These are phyloP conservation scores for Globodera rostochiensis DNA, from an alignment of 1,140 invertebrate genomes.

Conservation along the genomic window DNA sequence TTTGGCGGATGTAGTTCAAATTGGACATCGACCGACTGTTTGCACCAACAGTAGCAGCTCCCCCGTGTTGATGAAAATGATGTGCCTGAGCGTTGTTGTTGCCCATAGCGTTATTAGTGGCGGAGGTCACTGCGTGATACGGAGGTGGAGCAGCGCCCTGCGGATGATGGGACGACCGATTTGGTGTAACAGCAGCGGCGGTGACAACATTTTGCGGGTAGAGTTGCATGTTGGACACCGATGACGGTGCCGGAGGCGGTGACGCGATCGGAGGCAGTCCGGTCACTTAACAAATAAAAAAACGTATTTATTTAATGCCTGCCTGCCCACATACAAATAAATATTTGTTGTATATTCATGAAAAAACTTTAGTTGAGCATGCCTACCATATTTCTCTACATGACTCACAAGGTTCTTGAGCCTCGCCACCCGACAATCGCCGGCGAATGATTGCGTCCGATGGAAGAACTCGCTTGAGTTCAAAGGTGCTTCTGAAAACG, in stretches of 20 bases:
- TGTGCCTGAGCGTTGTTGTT: constrained; percentile 30
- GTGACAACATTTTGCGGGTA: constrained; percentile 2
- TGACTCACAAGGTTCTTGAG: not conserved
- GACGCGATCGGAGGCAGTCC: constrained; percentile 5
- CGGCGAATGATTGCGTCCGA: constrained; percentile 35
- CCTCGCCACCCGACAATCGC: not conserved
- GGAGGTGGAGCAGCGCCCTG: constrained; percentile 8
- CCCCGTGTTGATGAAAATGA: not conserved
- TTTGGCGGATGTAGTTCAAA: constrained; percentile 15
- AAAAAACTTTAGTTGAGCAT: too few relatives aligned
- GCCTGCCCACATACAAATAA: too few relatives aligned
- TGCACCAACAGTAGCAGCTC: constrained; percentile 19
- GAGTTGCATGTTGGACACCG: not conserved
- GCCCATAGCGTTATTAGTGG: not conserved
- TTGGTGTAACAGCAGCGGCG: not conserved
- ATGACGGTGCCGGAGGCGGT: not conserved
- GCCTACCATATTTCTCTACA: not conserved
- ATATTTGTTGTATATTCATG: too few relatives aligned
- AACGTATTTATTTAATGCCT: not conserved
- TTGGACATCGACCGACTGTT: constrained; percentile 53
- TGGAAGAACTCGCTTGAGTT: constrained; percentile 39
- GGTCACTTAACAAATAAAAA: not conserved
- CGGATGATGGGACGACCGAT: constrained; percentile 24
- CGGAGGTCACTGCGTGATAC: constrained; percentile 6
- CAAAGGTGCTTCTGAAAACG: constrained; percentile 25